Evolutionary conservation across 2,797 vertebrate species (phyloP).

Genomic region (Hypotaenidia philippensis): DNA sequence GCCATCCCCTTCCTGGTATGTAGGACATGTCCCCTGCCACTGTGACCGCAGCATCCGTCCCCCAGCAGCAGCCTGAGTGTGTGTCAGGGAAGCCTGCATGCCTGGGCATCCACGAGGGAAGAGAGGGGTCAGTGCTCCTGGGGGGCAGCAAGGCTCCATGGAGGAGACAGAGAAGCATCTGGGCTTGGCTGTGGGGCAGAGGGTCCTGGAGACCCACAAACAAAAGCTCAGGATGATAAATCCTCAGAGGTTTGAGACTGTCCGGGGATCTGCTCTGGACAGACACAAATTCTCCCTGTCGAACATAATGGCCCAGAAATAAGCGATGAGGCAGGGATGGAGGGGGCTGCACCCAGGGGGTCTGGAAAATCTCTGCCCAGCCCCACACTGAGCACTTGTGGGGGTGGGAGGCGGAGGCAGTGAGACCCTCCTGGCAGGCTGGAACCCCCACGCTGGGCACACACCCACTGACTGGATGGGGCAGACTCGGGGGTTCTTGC

Average conservation of each 20-base stretch:
- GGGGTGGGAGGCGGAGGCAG: not conserved
- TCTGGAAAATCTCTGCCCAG: slow-evolving; percentile 36
- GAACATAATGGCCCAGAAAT: slow-evolving; percentile 45
- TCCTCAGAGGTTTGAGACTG: slow-evolving; percentile 30
- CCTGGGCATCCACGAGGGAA: not conserved
- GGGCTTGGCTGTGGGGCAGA: not conserved
- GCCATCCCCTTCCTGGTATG: not conserved
- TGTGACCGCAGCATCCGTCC: not conserved
- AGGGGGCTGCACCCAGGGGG: not conserved
- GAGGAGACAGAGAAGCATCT: slow-evolving; percentile 16
- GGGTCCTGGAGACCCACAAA: slow-evolving; percentile 51
- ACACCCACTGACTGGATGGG: rapidly evolving
- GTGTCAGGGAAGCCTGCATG: not conserved
- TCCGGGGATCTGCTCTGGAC: not conserved
- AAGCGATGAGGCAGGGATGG: slow-evolving; percentile 10
- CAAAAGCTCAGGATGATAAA: slow-evolving; percentile 65
- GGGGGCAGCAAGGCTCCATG: not conserved
- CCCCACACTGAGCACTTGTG: not conserved
- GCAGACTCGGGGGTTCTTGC: not conserved
- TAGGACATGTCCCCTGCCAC: not conserved
- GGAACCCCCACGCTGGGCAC: not conserved
- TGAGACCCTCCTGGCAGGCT: rapidly evolving
- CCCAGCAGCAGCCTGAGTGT: not conserved
- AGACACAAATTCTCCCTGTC: slow-evolving; percentile 60
- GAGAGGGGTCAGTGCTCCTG: not conserved